Base-by-base conservation (phyloP, 2,113 vertebrate species). In the Rissa tridactyla region DNA sequence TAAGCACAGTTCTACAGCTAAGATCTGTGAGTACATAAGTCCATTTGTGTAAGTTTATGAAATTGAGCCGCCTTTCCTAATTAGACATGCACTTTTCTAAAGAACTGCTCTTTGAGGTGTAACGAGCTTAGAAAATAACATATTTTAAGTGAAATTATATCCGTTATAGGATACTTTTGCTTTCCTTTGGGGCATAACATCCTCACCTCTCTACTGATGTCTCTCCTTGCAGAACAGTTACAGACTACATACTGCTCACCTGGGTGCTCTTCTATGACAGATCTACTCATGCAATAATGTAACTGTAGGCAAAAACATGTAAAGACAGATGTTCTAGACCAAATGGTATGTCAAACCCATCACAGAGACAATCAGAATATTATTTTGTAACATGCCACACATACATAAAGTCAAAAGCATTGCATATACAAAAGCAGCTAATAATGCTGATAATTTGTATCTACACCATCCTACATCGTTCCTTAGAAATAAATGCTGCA, bases 211-310 rank as follows among this genome's bases (percentile, higher is more conserved):
- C 8, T 47, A 51, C 42, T n/a, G 51, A 38, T 11, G 5, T 25
- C 20, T 42, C 66, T 42, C 64, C 29, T 78, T 62, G 42, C 20
- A 79, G 60, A 91, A 42, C 25, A 72, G 49, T 57, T 69, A 76
- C 23, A 72, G 38, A 46, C 44, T 44, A 71, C 40, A 40, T 8
- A 77, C 64, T 42, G 54, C 30, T 82, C 15, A 80, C 83, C 86
- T 84, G 57, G 19, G 16, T 90, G 42, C 61, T 88, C 71, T 97
- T 91, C 88, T 55, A 65, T 91, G 97, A 98, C 47, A 68, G 32
- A 66, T 42, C 32, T 91, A 44, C 42, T 68, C 91, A 30, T 54
- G 49, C 64, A 94, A 65, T n/a, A 76, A 27, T 7, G 5, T 17
- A 71, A 40, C 1, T 58, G 16, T 38, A 69, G 19, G 51, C 32